phyloP scores from a whole-genome alignment of 2,113 vertebrate genomes.

The Morone saxatilis region DNA sequence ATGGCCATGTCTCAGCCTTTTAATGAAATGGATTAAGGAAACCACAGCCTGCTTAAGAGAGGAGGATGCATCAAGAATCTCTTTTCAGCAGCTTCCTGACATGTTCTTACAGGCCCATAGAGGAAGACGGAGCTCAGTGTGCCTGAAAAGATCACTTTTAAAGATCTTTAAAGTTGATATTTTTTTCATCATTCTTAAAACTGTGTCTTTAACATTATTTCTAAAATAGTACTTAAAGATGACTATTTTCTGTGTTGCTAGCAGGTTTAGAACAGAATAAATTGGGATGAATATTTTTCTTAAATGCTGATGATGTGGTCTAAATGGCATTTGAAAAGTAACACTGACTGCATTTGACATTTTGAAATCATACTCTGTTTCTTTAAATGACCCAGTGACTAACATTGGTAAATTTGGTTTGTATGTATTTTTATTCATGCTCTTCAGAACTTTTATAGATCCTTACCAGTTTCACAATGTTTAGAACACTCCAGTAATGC shows the following conservation, averaged over 20 bases:
- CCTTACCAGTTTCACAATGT: neutral
- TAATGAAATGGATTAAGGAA: neutral
- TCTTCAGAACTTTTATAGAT: neutral
- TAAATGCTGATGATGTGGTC: neutral
- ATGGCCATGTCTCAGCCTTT: neutral
- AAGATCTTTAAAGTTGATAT: neutral
- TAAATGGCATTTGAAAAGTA: neutral
- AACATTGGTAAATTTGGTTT: neutral
- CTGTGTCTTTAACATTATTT: neutral
- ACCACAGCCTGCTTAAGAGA: neutral
- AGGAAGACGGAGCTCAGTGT: neutral
- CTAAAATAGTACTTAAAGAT: neutral
- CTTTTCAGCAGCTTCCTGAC: neutral
- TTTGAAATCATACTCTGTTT: neutral
- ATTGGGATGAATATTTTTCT: neutral
- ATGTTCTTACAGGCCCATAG: conserved; percentile 30
- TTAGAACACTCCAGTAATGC: neutral
- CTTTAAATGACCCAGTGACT: conserved; percentile 4
- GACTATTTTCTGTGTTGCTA: neutral
- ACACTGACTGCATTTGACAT: neutral
- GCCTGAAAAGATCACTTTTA: neutral
- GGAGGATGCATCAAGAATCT: neutral
- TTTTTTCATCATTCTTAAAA: neutral
- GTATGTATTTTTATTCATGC: neutral
- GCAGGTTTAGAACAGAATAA: neutral